Base-by-base conservation (phyloP, 2,888 invertebrate species). In the Orthosia cruda region DNA sequence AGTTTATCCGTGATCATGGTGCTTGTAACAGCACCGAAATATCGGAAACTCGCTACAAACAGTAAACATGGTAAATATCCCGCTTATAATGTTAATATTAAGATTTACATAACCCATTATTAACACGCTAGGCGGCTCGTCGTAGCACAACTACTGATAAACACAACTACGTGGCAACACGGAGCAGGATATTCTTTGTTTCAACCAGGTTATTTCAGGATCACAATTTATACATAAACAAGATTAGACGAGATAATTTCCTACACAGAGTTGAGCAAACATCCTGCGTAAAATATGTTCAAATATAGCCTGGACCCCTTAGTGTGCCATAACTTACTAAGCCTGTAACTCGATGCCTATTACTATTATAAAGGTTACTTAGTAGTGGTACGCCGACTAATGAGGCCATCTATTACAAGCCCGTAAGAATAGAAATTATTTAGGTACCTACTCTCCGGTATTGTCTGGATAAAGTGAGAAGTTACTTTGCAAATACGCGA, bases 281-380 rank as follows among this genome's bases (percentile, higher is more conserved):
- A 18, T 18, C 7, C 47, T 20, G 20, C 63, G 20, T 23, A 40
- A 40, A 57, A 50, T 26, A 50, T 50, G 40, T 40, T 50, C 15
- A 40, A 40, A 58, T 45, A 59, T 12, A 55, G 23, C 23, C 3
- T 23, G 55, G 23, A 57, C 49, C n/a, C n/a, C 40, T 40, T 26
- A 5, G 40, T 40, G 71, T 15, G 16, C 40, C 23, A n/a, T n/a
- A 18, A 58, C 50, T n/a, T 52, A 71, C 65, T 45, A 50, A 50
- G 58, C n/a, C 12, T 47, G 32, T 61, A 58, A 72, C 59, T n/a
- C 18, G 67, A 66, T 47, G 52, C 67, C 20, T 66, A 54, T 66
- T 66, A 71, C 12, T 32, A 47, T 20, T 15, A 32, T 52, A 20
- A 16, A 59, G 32, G 63, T 45, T 23, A 66, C 40, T 23, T 66